Percentiles rank a stretch among this genome's conserved stretches.
Evolutionary conservation across 1,140 invertebrate species (phyloP).

Genomic region (Drosophila albomicans): DNA sequence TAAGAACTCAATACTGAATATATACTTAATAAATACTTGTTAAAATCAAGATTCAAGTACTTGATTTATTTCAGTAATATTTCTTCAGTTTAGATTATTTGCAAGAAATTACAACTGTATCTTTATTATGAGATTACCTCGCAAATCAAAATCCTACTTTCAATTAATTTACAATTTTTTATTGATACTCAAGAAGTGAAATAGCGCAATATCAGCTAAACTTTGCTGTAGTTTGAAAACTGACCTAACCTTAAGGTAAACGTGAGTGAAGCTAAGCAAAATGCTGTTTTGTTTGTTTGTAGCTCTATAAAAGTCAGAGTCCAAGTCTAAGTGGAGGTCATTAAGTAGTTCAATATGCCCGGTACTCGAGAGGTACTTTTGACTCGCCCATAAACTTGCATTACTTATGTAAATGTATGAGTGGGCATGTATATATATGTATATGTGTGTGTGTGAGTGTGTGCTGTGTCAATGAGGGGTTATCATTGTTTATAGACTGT

Average conservation of each 20-base stretch:
- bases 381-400: not conserved
- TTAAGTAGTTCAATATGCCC: constrained; percentile 1
- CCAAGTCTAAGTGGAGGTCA: constrained; percentile 10
- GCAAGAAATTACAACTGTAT: too few species aligned
- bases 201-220: too few species aligned
- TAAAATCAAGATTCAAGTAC: too few species aligned
- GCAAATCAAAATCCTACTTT: too few species aligned
- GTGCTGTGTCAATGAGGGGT: constrained; percentile 13
- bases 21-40: too few species aligned
- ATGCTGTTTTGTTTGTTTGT: not conserved
- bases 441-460: constrained; percentile 24
- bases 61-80: too few species aligned
- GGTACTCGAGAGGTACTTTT: not conserved
- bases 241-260: not conserved
- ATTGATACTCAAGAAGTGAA: not conserved
- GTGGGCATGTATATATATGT: not conserved
- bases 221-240: not conserved
- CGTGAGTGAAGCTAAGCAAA: not conserved
- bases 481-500: constrained; percentile 41
- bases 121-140: too few species aligned
- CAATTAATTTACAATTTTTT: not conserved
- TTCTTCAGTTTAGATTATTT: too few species aligned
- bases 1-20: too few species aligned
- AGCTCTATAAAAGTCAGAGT: too few species aligned
- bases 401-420: constrained; percentile 27